Evolutionary conservation across 30 jellyfish, hydroid and myxozoan genomes (phyloP).

Genomic region (Hydractinia echinata): DNA sequence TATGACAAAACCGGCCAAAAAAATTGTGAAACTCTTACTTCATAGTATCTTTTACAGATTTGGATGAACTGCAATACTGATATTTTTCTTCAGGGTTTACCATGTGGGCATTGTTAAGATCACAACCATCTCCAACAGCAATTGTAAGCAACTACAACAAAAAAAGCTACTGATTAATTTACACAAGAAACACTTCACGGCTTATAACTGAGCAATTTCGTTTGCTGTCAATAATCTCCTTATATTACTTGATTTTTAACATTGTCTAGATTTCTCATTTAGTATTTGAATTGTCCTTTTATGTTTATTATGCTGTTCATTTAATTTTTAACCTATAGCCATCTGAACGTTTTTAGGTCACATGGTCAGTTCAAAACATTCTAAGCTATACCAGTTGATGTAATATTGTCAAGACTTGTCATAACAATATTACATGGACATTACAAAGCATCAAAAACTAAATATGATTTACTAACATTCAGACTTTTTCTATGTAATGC

Average conservation of each 20-base stretch:
- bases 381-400: too few species aligned
- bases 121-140: constrained; percentile 90
- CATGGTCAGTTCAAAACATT: too few species aligned
- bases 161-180: neutral
- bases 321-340: too few species aligned
- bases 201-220: neutral
- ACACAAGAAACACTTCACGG: neutral
- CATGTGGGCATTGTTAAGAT: constrained; percentile 57
- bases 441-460: too few species aligned
- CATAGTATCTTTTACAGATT: constrained; percentile 26
- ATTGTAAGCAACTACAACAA: constrained; percentile 50
- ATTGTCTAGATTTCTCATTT: too few species aligned
- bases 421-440: too few species aligned
- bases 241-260: neutral
- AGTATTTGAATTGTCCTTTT: too few species aligned
- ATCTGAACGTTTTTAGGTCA: too few species aligned
- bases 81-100: constrained; percentile 53
- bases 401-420: too few species aligned
- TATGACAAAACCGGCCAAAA: neutral
- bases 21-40: constrained; percentile 36
- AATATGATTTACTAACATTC: too few species aligned
- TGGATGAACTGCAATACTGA: constrained; percentile 65
- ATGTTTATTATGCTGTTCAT: too few species aligned
- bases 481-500: too few species aligned
- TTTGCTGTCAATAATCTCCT: neutral